Evolutionary conservation across 1,140 invertebrate genomes (phyloP), one percentile per base, ranked within the genome.

Genomic region (Carposina sasakii): DNA sequence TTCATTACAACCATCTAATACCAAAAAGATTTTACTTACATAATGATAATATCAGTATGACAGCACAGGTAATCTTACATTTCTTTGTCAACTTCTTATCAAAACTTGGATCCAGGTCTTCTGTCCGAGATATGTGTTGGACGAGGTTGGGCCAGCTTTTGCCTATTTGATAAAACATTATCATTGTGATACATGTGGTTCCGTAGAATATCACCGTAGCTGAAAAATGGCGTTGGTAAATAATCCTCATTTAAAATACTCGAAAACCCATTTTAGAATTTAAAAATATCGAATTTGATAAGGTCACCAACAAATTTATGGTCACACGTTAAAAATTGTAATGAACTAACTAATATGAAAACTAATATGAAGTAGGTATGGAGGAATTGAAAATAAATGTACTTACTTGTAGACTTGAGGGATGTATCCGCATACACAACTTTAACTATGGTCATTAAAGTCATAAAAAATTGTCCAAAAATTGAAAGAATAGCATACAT

Each of bases 131-230:
- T 1, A 76, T 62, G 12, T 73, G 59, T 0, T 67, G 60, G 0
- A 65, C 61, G 3, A 81, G 37, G 1, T 24, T 21, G 0, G 77
- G 77, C 77, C 77, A 81, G 13, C 50, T 28, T 3, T 13, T 53
- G 0, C 74, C 72, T 3, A 76, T 53, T 28, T 63, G 48, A 8
- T 72, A 47, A 40, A 76, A 81, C 57, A 71, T 57, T 2, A 64
- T 6, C 67, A 72, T 74, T 3, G 75, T 73, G 2, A 71, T 54
- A 28, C 67, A 72, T 0, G 70, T 67, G 1, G 65, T 76, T 3
- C 58, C 53, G 36, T 76, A 76, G 52, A 78, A 78, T 26, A 81
- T 75, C 30, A 76, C 48, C 12, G 69, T 67, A 0, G 73, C 76
- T 81, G 58, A 41, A 71, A 73, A 43, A 15, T 26, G 5, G 12